These are phyloP conservation scores for Ryuthela nishihirai DNA, from an alignment of 2,888 invertebrate genomes.

Conservation along the genomic window DNA sequence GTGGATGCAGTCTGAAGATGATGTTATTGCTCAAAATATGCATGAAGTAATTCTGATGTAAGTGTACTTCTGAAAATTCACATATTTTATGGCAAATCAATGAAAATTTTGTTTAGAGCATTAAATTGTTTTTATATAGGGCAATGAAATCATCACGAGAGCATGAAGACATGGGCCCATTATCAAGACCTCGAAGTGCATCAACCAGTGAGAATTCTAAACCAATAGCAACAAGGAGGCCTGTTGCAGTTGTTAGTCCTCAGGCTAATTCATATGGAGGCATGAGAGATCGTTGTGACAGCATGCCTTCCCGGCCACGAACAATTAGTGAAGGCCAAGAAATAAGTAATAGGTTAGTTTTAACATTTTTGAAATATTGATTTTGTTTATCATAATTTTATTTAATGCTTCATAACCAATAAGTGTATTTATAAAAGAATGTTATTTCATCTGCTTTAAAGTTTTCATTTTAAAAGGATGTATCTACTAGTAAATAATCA, in stretches of 20 bases:
- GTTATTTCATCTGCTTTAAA: too few species aligned
- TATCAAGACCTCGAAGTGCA: constrained; percentile 62
- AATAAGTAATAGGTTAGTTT: constrained; percentile 24
- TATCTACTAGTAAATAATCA: too few species aligned
- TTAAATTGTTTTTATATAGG: constrained; percentile 54
- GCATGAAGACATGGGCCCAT: constrained; percentile 63
- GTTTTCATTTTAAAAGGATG: too few species aligned
- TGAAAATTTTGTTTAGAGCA: too few species aligned
- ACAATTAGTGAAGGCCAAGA: constrained; percentile 60
- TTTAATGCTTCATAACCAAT: too few species aligned
- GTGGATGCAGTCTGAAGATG: constrained; percentile 91
- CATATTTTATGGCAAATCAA: too few species aligned
- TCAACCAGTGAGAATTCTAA: constrained; percentile 69
- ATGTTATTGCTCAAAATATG: constrained; percentile 79
- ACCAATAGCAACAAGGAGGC: constrained; percentile 60
- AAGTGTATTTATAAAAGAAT: too few species aligned
- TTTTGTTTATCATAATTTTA: too few species aligned
- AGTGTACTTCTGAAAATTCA: too few species aligned
- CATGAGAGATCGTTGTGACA: constrained; percentile 70
- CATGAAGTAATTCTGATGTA: constrained; percentile 37
- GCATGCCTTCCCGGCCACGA: constrained; percentile 71
- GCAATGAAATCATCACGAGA: constrained; percentile 57
- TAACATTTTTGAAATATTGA: too few species aligned
- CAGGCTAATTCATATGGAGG: constrained; percentile 15
- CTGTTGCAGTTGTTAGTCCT: constrained; percentile 21